Percentiles rank a stretch among this genome's conserved stretches.
Conservation (phyloP, 1,140 invertebrate species). For the Drosophila ohnishii region DNA sequence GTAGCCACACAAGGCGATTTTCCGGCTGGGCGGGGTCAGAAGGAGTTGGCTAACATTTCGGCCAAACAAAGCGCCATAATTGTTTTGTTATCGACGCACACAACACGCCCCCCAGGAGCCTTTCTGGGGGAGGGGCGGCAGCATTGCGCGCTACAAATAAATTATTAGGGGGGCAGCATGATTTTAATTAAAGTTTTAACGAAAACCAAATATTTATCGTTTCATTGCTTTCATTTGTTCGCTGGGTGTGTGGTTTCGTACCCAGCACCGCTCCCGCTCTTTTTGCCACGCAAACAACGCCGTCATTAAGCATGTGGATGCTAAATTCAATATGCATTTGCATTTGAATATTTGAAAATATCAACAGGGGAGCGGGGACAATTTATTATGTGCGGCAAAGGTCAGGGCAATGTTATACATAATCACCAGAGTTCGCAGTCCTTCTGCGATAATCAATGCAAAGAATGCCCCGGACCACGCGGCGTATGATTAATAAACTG, state of each 20-base stretch:
- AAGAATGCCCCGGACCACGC: conserved; percentile 27
- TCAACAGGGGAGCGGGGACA: conserved; percentile 33
- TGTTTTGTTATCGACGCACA: conserved; percentile 77
- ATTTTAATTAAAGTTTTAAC: conserved; percentile 82
- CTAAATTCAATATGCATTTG: conserved; percentile 66
- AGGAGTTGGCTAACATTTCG: conserved; percentile 44
- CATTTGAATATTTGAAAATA: conserved; percentile 67
- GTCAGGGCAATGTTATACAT: conserved; percentile 66
- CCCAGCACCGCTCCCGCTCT: not conserved
- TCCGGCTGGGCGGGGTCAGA: not conserved
- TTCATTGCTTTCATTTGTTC: conserved; percentile 76
- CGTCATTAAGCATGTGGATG: conserved; percentile 60
- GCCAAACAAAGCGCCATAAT: conserved; percentile 74
- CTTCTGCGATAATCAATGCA: conserved; percentile 40
- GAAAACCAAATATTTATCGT: conserved; percentile 81
- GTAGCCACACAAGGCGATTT: conserved; percentile 16
- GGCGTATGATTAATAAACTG: conserved; percentile 68
- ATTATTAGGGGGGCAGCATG: conserved; percentile 75
- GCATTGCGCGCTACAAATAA: conserved; percentile 63
- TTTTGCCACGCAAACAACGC: conserved; percentile 32
- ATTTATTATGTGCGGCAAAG: conserved; percentile 70
- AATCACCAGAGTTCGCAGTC: conserved; percentile 33
- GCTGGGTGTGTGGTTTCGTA: conserved; percentile 59
- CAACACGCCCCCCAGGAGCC: conserved; percentile 17
- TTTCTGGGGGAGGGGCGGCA: conserved; percentile 13